Evolutionary conservation across 30 jellyfish, hydroid and myxozoan species (phyloP).

Genomic region (Aurelia sp.): DNA sequence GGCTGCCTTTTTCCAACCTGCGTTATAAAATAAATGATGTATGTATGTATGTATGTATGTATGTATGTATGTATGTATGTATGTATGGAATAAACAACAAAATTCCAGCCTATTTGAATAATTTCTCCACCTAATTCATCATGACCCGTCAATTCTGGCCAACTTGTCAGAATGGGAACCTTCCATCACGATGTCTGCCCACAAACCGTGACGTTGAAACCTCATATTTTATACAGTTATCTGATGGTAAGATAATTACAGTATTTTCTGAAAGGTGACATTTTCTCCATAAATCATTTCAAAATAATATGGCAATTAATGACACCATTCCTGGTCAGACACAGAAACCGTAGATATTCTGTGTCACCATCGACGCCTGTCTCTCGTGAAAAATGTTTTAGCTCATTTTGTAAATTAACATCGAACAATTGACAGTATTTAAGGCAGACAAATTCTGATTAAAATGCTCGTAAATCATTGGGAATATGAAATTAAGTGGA

Average conservation of each 20-base stretch:
- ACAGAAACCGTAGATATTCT: not conserved
- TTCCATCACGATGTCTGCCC: slow-evolving; percentile 25
- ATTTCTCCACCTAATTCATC: too few species aligned
- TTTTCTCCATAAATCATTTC: not conserved
- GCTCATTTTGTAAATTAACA: slow-evolving; percentile 25
- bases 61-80: too few species aligned
- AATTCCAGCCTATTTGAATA: too few species aligned
- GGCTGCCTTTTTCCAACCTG: too few species aligned
- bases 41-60: too few species aligned
- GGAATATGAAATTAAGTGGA: not conserved
- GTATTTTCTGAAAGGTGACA: not conserved
- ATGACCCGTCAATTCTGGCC: too few species aligned
- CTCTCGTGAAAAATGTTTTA: too few species aligned
- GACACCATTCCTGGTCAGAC: slow-evolving; percentile 4
- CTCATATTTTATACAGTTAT: not conserved
- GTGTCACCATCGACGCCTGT: slow-evolving; percentile 2
- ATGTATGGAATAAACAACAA: too few species aligned
- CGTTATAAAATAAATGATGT: too few species aligned
- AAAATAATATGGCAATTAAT: not conserved
- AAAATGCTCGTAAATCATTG: slow-evolving; percentile 45
- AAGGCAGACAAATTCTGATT: slow-evolving; percentile 39
- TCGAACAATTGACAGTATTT: slow-evolving; percentile 43
- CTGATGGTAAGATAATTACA: not conserved
- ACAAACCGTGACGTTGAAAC: slow-evolving; percentile 13
- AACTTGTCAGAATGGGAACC: too few species aligned